Base-by-base conservation (phyloP, 2,888 invertebrate species). In the Tetheella fluctuosa region DNA sequence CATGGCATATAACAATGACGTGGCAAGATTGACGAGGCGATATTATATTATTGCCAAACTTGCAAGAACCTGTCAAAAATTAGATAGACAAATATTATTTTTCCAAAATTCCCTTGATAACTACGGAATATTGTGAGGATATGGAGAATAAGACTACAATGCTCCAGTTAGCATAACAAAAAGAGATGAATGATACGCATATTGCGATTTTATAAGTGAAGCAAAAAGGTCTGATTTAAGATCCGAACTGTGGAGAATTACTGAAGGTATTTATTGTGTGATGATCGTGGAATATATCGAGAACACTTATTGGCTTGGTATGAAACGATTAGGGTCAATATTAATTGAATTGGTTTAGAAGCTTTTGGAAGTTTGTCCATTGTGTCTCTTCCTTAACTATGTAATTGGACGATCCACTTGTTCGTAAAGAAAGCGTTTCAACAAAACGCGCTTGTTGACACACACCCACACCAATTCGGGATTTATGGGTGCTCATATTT, bases 71-170 rank as follows among this genome's bases (percentile, higher is more conserved):
- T 15, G n/a, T 17, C 48, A 48, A 48, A 20, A 17, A 10, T 17
- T 48, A 48, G 20, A 48, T 48, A 48, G 48, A 20, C 10, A 48
- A 48, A 48, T 48, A 48, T 48, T 48, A 20, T 20, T 48, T 48
- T 8, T 1, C 10, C 6, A 20, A 20, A 48, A 20, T 48, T 20
- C 48, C 20, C 20, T 20, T 0, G 3, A 20, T 48, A 48, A 20
- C 48, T n/a, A 39, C 20, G 48, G 17, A 20, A 48, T 20, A 48
- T 34, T 34, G 13, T 3, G 48, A 48, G 48, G 8, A 48, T 20
- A 48, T 48, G 34, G 34, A 48, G 7, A 48, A 20, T 20, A n/a
- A 10, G 17, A 42, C 17, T 42, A 17, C 3, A 48, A 48, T 48
- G 48, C 10, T 48, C 48, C 20, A 48, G 20, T 10, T 48, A 48